Percentiles rank a stretch among this genome's conserved stretches.
Conservation (phyloP, 2,113 vertebrate genomes). For the Lasiurus borealis region DNA sequence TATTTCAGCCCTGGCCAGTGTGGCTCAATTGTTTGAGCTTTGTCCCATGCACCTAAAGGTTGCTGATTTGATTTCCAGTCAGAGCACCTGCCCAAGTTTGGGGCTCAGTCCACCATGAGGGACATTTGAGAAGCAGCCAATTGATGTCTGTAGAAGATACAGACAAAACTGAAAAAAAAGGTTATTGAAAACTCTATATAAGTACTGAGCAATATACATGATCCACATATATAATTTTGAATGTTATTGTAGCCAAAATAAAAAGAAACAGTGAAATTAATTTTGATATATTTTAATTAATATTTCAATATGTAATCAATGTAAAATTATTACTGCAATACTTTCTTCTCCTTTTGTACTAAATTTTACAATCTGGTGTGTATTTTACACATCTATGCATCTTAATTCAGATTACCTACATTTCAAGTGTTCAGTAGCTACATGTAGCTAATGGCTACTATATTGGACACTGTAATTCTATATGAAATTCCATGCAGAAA, state of each 20-base stretch:
- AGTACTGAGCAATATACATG: neutral
- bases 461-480: neutral
- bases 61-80: neutral
- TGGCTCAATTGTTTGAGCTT: neutral
- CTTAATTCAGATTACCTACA: neutral
- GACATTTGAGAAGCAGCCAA: neutral
- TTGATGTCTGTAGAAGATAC: neutral
- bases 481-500: neutral
- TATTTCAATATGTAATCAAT: neutral
- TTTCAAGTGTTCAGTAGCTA: neutral
- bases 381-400: neutral
- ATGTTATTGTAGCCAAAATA: neutral
- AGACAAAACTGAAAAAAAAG: neutral
- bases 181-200: neutral
- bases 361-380: neutral
- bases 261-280: neutral
- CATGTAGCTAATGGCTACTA: neutral
- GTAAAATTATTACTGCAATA: constrained; percentile 8
- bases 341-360: neutral
- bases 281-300: constrained; percentile 10
- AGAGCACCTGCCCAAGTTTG: neutral
- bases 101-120: too few relatives aligned
- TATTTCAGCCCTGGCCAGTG: neutral
- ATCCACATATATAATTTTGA: neutral
- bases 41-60: neutral